Evolutionary conservation across 2,888 invertebrate genomes (phyloP).

Genomic region (Eristalinus aeneus): DNA sequence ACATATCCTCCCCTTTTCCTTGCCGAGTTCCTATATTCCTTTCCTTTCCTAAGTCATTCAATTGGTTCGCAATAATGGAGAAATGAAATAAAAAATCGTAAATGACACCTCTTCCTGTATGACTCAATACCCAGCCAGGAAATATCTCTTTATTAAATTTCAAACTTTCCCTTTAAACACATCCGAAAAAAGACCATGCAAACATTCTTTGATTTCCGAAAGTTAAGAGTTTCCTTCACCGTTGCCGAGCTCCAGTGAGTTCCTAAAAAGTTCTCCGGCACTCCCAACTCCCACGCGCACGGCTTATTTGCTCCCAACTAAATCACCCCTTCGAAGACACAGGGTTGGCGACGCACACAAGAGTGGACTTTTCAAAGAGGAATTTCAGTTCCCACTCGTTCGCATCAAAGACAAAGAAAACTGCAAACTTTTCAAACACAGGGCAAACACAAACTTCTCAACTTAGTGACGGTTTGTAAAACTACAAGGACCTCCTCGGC

Average conservation of each 20-base stretch:
- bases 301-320: neutral
- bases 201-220: neutral
- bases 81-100: too few relatives aligned
- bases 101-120: neutral
- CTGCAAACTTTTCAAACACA: neutral
- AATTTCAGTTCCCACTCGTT: neutral
- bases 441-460: conserved; percentile 3
- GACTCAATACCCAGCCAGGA: neutral
- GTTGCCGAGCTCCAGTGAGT: neutral
- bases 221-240: neutral
- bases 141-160: neutral
- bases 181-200: neutral
- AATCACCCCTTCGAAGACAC: neutral
- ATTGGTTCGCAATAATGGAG: too few relatives aligned
- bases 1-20: too few relatives aligned
- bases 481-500: neutral
- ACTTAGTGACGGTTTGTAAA: neutral
- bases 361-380: neutral
- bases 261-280: neutral
- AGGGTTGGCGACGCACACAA: neutral
- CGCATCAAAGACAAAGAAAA: neutral
- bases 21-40: too few relatives aligned
- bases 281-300: neutral
- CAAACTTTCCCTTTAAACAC: neutral
- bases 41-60: too few relatives aligned